These are phyloP conservation scores for Gymnothorax javanicus DNA, from an alignment of 2,797 vertebrate species.

Conservation along the genomic window DNA sequence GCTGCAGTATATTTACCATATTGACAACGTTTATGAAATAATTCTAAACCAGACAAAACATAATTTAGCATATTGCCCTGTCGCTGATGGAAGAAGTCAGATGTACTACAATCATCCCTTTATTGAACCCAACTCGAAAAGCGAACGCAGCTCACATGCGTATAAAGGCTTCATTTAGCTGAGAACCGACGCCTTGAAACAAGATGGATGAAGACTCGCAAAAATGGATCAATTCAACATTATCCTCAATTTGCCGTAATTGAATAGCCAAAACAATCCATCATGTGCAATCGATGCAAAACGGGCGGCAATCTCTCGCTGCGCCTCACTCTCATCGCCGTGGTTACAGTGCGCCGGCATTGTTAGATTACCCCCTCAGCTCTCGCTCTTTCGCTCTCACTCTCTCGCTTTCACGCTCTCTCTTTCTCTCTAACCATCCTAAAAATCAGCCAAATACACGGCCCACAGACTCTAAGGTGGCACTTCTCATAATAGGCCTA, in stretches of 20 bases:
- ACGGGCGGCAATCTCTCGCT: constrained; percentile 49
- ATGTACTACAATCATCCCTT: constrained; percentile 10
- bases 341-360: constrained; percentile 43
- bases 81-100: not conserved
- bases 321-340: constrained; percentile 43
- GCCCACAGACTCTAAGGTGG: not conserved
- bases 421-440: constrained; percentile 25
- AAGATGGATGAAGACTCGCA: constrained; percentile 55
- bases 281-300: constrained; percentile 57
- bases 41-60: not conserved
- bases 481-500: not conserved
- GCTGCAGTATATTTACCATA: too few relatives aligned
- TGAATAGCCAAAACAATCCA: constrained; percentile 60
- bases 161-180: constrained; percentile 47
- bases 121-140: not conserved
- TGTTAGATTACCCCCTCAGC: constrained; percentile 42
- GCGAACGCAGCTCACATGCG: not conserved
- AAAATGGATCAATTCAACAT: constrained; percentile 59
- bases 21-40: not conserved
- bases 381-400: not conserved
- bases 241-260: constrained; percentile 60
- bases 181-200: constrained; percentile 44
- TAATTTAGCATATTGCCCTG: not conserved
- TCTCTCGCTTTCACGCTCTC: constrained; percentile 16
- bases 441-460: not conserved